A percentile compares a stretch with the other conserved stretches of the same genome.
phyloP scores from a whole-genome alignment of 2,888 invertebrate species.

The Disparrhopalites patrizii region DNA sequence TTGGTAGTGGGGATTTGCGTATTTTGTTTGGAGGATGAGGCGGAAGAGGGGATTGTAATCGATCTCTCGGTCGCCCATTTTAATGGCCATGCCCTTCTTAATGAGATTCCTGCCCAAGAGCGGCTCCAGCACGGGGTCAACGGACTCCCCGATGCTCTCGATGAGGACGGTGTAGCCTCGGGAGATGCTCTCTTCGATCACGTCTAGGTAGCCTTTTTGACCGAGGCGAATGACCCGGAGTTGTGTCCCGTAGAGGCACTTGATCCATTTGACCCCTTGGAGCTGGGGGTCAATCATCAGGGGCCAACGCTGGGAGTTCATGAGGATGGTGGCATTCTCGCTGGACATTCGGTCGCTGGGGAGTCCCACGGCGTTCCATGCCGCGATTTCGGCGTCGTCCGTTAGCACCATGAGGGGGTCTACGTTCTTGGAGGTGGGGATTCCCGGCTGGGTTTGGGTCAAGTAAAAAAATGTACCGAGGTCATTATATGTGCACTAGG shows the following conservation, averaged over 20 bases:
- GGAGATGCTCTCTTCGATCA: slow-evolving; percentile 72
- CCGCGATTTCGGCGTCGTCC: slow-evolving; percentile 89
- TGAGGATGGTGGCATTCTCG: slow-evolving; percentile 92
- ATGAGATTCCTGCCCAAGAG: slow-evolving; percentile 86
- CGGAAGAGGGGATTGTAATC: slow-evolving; percentile 85
- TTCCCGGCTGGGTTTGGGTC: slow-evolving; percentile 52
- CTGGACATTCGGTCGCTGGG: slow-evolving; percentile 96
- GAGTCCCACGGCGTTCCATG: slow-evolving; percentile 94
- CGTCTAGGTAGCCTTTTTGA: slow-evolving; percentile 86
- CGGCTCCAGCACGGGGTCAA: slow-evolving; percentile 91
- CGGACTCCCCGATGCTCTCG: slow-evolving; percentile 87
- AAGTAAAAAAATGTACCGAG: background rate
- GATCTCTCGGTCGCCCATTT: slow-evolving; percentile 86
- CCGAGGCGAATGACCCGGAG: slow-evolving; percentile 83
- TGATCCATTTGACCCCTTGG: slow-evolving; percentile 96
- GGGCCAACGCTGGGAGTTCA: slow-evolving; percentile 93
- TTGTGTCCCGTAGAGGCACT: slow-evolving; percentile 79
- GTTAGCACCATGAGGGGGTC: slow-evolving; percentile 83
- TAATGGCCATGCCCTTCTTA: slow-evolving; percentile 69
- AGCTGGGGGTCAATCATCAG: slow-evolving; percentile 87
- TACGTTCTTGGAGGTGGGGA: slow-evolving; percentile 82
- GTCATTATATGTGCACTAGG: background rate
- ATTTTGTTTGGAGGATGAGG: slow-evolving; percentile 85
- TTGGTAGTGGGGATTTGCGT: slow-evolving; percentile 96
- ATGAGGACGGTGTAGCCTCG: slow-evolving; percentile 80